Percentiles rank a stretch among this genome's conserved stretches.
These are phyloP conservation scores for Dione juno DNA, from an alignment of 2,888 invertebrate species.

Conservation along the genomic window DNA sequence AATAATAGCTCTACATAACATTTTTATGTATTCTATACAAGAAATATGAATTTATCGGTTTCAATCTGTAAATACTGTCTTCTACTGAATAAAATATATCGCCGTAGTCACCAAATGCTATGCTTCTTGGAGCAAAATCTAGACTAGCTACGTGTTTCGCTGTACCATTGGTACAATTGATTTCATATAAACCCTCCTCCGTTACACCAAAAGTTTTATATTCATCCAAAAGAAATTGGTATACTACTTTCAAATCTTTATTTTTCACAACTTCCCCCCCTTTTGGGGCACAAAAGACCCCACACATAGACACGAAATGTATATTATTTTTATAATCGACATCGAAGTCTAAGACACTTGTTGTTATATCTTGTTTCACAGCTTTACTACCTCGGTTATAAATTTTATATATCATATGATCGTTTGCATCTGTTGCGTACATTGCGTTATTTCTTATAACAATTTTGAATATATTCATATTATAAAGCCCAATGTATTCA, in stretches of 20 bases:
- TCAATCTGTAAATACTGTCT: conserved; percentile 65
- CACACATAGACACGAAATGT: conserved; percentile 72
- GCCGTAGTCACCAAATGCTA: conserved; percentile 73
- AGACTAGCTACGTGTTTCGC: conserved; percentile 62
- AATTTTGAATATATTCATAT: conserved; percentile 71
- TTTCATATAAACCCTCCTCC: conserved; percentile 62
- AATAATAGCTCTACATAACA: conserved; percentile 9
- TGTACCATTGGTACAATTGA: conserved; percentile 70
- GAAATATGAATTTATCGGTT: conserved; percentile 66
- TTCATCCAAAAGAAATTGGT: conserved; percentile 64
- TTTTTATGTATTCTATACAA: conserved; percentile 64
- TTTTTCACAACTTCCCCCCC: conserved; percentile 66
- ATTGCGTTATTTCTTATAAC: conserved; percentile 71
- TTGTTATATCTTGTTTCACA: conserved; percentile 59
- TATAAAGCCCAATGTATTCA: conserved; percentile 66
- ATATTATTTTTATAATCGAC: conserved; percentile 67
- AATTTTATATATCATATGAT: conserved; percentile 72
- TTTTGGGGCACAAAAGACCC: conserved; percentile 64
- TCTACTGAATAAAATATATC: conserved; percentile 70
- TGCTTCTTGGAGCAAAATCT: conserved; percentile 64
- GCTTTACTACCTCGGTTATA: conserved; percentile 57
- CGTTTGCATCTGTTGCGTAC: conserved; percentile 70
- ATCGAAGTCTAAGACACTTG: conserved; percentile 67
- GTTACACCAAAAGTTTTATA: conserved; percentile 63
- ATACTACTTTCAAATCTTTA: conserved; percentile 60